Percentiles rank a stretch among this genome's conserved stretches.
phyloP scores from a whole-genome alignment of 2,888 invertebrate species.

The Empis stercorea region DNA sequence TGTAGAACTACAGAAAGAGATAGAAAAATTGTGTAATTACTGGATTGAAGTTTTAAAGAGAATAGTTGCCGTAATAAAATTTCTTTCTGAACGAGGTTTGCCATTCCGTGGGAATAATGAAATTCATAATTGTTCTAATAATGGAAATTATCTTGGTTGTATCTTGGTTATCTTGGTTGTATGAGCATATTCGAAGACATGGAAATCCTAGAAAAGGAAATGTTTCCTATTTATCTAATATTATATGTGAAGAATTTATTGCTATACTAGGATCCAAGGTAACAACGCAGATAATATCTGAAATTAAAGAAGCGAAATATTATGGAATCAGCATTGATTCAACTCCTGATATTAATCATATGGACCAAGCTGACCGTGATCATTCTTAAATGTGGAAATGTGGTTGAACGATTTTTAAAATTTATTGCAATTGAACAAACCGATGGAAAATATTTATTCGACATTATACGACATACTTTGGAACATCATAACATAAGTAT shows the following conservation, averaged over 20 bases:
- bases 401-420: conserved; percentile 5
- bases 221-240: conserved; percentile 1
- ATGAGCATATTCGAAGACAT: conserved; percentile 2
- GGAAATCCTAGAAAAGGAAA: conserved; percentile 3
- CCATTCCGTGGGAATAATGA: conserved; percentile 3
- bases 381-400: neutral
- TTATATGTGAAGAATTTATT: conserved; percentile 4
- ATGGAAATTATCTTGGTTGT: neutral
- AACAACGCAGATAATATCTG: neutral
- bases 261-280: conserved; percentile 1
- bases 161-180: conserved; percentile 3
- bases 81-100: conserved; percentile 4
- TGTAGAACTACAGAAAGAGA: neutral
- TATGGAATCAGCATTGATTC: conserved; percentile 7
- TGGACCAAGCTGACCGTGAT: conserved; percentile 8
- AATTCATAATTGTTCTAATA: neutral
- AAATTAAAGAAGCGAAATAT: conserved; percentile 2
- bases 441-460: conserved; percentile 7
- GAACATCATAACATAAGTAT: neutral
- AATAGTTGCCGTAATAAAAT: neutral
- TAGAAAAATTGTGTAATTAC: neutral
- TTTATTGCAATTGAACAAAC: conserved; percentile 3
- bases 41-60: neutral
- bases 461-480: conserved; percentile 16
- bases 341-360: conserved; percentile 8